Conservation (phyloP, 2,888 invertebrate species). For the Drosophila prolongata region DNA sequence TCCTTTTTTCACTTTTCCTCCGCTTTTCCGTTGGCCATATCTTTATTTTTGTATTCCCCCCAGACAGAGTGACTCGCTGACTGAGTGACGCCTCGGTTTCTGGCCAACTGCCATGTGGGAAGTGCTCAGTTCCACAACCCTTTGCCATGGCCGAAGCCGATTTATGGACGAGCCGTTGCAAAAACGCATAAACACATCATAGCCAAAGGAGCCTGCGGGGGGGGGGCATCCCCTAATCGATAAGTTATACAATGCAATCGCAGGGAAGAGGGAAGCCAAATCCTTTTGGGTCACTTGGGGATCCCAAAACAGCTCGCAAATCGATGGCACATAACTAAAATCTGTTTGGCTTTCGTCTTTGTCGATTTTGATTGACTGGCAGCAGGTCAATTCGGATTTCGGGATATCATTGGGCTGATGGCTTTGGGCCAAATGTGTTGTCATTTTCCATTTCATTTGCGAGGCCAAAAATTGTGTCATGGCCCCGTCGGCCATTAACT, state of each 20-base stretch:
- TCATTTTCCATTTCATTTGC: slow-evolving; percentile 50
- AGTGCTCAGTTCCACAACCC: not conserved
- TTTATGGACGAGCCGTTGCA: slow-evolving; percentile 58
- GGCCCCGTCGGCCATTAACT: slow-evolving; percentile 45
- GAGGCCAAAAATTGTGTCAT: slow-evolving; percentile 66
- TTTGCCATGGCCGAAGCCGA: slow-evolving; percentile 34
- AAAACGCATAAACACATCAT: slow-evolving; percentile 62
- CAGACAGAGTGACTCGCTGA: slow-evolving; percentile 35
- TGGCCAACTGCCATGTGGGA: slow-evolving; percentile 63
- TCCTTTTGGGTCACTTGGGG: slow-evolving; percentile 15
- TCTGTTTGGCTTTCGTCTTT: slow-evolving; percentile 21
- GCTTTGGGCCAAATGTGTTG: slow-evolving; percentile 27
- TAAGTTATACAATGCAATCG: slow-evolving; percentile 33
- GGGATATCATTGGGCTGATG: not conserved
- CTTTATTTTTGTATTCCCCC: slow-evolving; percentile 11
- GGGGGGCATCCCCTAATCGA: slow-evolving; percentile 36
- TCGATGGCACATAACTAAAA: slow-evolving; percentile 31
- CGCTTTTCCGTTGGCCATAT: not conserved
- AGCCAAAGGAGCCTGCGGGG: slow-evolving; percentile 32
- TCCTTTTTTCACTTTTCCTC: slow-evolving; percentile 12
- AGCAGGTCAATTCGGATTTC: slow-evolving; percentile 14
- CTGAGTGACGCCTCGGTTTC: slow-evolving; percentile 54
- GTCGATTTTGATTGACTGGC: slow-evolving; percentile 29
- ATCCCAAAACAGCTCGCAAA: slow-evolving; percentile 20
- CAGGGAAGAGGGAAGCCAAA: slow-evolving; percentile 11